Percentiles rank a stretch among this genome's conserved stretches.
phyloP scores from a whole-genome alignment of 1,140 invertebrate genomes.

The Vanessa atalanta region DNA sequence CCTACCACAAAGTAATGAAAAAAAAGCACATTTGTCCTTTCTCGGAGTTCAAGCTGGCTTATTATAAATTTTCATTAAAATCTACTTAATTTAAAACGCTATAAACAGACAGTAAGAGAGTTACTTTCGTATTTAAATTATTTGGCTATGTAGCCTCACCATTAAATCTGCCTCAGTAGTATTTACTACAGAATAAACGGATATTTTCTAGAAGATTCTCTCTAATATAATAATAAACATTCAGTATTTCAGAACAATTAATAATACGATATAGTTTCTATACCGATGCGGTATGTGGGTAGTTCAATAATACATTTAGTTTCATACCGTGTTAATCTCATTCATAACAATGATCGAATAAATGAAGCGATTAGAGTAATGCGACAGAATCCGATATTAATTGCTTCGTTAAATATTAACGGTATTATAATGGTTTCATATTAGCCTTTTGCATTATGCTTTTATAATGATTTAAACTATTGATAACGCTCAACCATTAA shows the following conservation, averaged over 20 bases:
- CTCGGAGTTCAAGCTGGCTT: too few relatives aligned
- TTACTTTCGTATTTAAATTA: too few relatives aligned
- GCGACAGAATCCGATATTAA: conserved; percentile 2
- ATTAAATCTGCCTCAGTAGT: too few relatives aligned
- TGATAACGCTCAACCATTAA: neutral
- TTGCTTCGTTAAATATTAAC: conserved; percentile 3
- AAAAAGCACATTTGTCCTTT: too few relatives aligned
- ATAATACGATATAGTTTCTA: too few relatives aligned
- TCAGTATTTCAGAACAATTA: neutral
- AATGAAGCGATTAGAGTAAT: conserved; percentile 3
- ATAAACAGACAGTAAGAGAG: too few relatives aligned
- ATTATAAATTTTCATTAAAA: too few relatives aligned
- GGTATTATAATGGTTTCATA: neutral
- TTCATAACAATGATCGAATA: conserved; percentile 1
- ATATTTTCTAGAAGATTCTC: neutral
- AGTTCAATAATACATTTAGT: neutral
- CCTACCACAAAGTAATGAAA: too few relatives aligned
- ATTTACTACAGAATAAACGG: too few relatives aligned
- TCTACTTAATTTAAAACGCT: too few relatives aligned
- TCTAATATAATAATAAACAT: neutral
- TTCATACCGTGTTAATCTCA: neutral
- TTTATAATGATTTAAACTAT: conserved; percentile 4
- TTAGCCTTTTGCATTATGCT: neutral
- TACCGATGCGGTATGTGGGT: too few relatives aligned
- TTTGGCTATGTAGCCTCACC: too few relatives aligned